Conservation (phyloP, 1,140 invertebrate species). For the Drosophila willistoni region DNA sequence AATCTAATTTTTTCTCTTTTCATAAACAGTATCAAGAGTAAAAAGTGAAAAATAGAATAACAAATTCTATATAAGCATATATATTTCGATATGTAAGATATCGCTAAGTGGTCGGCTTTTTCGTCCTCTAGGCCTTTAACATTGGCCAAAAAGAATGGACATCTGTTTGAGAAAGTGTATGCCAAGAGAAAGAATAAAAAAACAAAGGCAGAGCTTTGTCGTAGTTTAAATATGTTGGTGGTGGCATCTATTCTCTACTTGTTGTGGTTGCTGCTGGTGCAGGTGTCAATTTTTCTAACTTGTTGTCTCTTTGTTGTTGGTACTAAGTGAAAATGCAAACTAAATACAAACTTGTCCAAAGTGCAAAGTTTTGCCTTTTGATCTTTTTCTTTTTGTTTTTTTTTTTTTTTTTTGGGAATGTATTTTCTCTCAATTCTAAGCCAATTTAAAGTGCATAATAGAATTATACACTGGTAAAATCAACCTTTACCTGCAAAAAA, state of each 20-base stretch:
- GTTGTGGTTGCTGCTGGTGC: not conserved
- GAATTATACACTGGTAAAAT: conserved; percentile 1
- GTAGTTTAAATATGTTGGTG: not conserved
- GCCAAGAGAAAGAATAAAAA: not conserved
- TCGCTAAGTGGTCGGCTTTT: too few species aligned
- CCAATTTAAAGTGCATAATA: not conserved
- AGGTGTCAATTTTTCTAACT: conserved; percentile 10
- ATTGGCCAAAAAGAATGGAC: not conserved
- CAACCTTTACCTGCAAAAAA: not conserved
- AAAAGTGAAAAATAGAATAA: too few species aligned
- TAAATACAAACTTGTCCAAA: conserved; percentile 8
- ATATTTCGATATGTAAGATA: too few species aligned
- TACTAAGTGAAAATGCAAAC: not conserved
- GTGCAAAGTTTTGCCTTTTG: conserved; percentile 4
- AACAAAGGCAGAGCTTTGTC: conserved; percentile 40
- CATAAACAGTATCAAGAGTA: too few species aligned
- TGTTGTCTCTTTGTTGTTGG: conserved; percentile 1
- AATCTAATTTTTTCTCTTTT: too few species aligned
- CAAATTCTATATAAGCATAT: too few species aligned
- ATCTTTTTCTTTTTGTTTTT: not conserved
- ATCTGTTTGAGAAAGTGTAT: not conserved
- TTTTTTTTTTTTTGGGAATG: not conserved
- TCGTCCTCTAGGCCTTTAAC: too few species aligned
- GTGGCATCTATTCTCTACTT: not conserved
- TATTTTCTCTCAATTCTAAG: not conserved